Conservation (phyloP, 2,888 invertebrate genomes). For the Frankliniella intonsa region DNA sequence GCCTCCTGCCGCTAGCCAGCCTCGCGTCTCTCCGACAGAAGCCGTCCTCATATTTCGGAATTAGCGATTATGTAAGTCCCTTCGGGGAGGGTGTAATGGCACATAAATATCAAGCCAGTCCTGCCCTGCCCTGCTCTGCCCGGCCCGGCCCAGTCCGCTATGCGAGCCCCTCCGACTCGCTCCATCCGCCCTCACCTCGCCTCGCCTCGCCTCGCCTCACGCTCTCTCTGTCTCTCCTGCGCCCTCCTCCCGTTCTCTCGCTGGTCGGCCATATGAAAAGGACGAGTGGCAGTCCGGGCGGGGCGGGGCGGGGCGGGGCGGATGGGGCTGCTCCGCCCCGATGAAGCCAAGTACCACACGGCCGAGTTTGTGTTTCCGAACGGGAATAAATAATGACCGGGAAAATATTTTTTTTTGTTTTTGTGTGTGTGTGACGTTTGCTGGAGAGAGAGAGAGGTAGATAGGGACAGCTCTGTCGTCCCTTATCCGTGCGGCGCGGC, state of each 20-base stretch:
- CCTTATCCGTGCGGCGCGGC: too few relatives aligned
- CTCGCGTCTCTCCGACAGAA: neutral
- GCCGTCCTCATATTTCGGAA: conserved; percentile 22
- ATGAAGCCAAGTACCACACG: too few relatives aligned
- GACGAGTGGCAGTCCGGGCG: too few relatives aligned
- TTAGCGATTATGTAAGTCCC: conserved; percentile 26
- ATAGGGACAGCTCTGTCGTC: too few relatives aligned
- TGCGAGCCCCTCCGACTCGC: neutral
- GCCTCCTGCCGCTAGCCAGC: neutral
- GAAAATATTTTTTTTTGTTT: too few relatives aligned
- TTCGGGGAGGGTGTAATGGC: conserved; percentile 19
- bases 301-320: too few relatives aligned
- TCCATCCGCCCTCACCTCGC: neutral
- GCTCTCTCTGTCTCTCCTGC: neutral
- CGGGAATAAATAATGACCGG: too few relatives aligned
- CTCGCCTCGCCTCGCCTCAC: neutral
- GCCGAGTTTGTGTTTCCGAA: too few relatives aligned
- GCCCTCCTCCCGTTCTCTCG: neutral
- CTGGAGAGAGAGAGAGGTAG: too few relatives aligned
- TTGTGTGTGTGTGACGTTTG: too few relatives aligned
- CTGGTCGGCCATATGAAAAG: neutral
- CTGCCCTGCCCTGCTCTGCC: neutral
- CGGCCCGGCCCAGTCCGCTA: neutral
- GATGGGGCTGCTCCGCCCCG: too few relatives aligned
- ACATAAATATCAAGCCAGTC: neutral